Evolutionary conservation across 2,113 vertebrate genomes (phyloP), one percentile per base, ranked within the genome.

Genomic region (Labeo rohita): DNA sequence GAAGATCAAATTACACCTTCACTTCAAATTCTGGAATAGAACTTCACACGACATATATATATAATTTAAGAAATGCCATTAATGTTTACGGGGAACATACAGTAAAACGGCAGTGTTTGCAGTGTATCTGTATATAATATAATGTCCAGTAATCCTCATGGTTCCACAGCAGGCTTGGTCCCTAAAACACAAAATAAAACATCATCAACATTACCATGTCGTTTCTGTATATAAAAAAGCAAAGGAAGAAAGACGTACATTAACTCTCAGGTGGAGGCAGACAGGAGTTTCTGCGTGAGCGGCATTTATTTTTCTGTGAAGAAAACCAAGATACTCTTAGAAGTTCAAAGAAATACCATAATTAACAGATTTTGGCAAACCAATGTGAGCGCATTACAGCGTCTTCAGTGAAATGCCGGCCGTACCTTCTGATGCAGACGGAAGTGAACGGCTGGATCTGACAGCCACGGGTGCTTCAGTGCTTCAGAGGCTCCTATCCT

Each of bases 401-500:
- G 23, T 78, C 8, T 77, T 43, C 0, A 61, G 2, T 18, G 28
- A 83, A 52, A n/a, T n/a, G 15, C 8, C n/a, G 70, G 12, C 4
- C 79, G 21, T 93, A 99, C 97, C 97, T 98, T 95, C 83, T 92
- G 80, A 4, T 90, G 84, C 65, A 99, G 96, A 85, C 89, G 95
- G 89, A 91, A 92, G 91, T 97, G 98, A 80, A 99, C 96, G 73
- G 80, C 92, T 82, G 95, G 92, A 88, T 98, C 95, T 87, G 96
- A 96, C 23, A 99, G 89, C 98, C 98, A 99, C 3, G 96, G 96
- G 86, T 99, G 98, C 88, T 95, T 98, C 87, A 99, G 92, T n/a
- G 98, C 94, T 92, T 98, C 96, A 18, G 93, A 92, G 59, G 98
- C 97, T 61, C 97, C 97, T 92, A 99, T 97, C 91, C 98, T 96